Evolutionary conservation across 2,797 vertebrate species (phyloP), one percentile per base, ranked within the genome.

Genomic region (Anabas testudineus): DNA sequence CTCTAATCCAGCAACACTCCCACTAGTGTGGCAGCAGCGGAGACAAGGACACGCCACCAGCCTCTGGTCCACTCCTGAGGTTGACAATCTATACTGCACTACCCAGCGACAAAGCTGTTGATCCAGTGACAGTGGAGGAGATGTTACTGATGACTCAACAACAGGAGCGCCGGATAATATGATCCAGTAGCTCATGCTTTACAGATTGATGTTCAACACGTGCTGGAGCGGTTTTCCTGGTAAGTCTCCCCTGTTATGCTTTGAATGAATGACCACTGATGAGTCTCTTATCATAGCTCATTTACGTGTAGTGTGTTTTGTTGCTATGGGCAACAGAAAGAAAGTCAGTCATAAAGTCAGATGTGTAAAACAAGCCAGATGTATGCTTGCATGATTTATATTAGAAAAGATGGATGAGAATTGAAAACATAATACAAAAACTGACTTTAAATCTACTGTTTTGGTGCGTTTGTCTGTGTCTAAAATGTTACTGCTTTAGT

Each of bases 1-100:
- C 76, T 78, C 48, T 88, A 83, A 85, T 90, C 84, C 85, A 63
- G 41, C 45, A 34, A 68, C 62, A n/a, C 64, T 76, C 71, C n/a
- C 70, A 74, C 78, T 47, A 39, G 24, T 42, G 82, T 58, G 55
- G 71, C 81, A 79, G 83, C 63, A 30, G 63, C 46, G 1, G 61
- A 60, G 52, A 67, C 58, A 22, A 68, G 28, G 26, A 67, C 57
- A 10, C 32, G 12, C 10, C 28, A 16, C 8, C 21, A 14, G 49
- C 66, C 76, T 71, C 54, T 12, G 72, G 19, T 64, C 58, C 58
- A 49, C 45, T 72, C n/a, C 48, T 52, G 51, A 70, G 51, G 32
- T 10, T 39, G 1, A 26, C 56, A 48, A 48, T 43, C 41, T 28
- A 3, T 61, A 55, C 65, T 48, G 67, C 73, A 49, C 72, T 63